Base-by-base conservation (phyloP, 1,140 invertebrate genomes). In the Dreissena rostriformis region DNA sequence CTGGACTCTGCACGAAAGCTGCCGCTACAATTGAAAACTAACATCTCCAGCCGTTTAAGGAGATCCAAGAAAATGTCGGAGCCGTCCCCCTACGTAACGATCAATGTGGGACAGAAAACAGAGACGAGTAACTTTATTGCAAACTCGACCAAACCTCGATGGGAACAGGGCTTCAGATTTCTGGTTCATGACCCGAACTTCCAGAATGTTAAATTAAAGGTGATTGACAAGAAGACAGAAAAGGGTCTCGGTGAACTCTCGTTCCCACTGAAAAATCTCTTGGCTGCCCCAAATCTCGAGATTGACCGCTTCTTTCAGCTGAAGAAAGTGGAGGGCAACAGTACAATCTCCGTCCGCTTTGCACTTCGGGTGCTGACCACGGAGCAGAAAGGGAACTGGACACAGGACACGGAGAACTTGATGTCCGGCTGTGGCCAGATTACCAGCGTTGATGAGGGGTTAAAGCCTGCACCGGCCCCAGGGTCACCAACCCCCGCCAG, bases 1-100 rank as follows among this genome's bases (percentile, higher is more conserved):
- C 94, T 99, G 24, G 98, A 99, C 94, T 98, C 97, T 10, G 97
- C 97, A 17, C 97, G 96, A 92, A 96, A 98, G 94, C 94, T 99
- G 52, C 97, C 97, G 39, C 97, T 98, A 95, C 96, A 12, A 57
- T 57, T 57, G 12, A 14, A n/a, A 12, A 57, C n/a, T 14, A 57
- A 14, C 65, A 57, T 72, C 55, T 49, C 63, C 51, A 14, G 71
- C 26, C 11, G 52, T 66, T 87, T 84, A 5, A 74, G 92, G 92
- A 85, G 90, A 75, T 74, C 81, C 0, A 92, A 90, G 81, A 92
- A 92, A 19, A 83, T 92, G 82, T 39, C 76, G 19, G 94, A 94
- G 83, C 94, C 94, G 22, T 92, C 88, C 68, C 91, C 93, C 7
- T 92, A 89, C 82, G 92, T 87, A 10, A 80, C 87, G 17, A 73